Base-by-base conservation (phyloP, 1,140 invertebrate species). In the Antheraea pernyi region DNA sequence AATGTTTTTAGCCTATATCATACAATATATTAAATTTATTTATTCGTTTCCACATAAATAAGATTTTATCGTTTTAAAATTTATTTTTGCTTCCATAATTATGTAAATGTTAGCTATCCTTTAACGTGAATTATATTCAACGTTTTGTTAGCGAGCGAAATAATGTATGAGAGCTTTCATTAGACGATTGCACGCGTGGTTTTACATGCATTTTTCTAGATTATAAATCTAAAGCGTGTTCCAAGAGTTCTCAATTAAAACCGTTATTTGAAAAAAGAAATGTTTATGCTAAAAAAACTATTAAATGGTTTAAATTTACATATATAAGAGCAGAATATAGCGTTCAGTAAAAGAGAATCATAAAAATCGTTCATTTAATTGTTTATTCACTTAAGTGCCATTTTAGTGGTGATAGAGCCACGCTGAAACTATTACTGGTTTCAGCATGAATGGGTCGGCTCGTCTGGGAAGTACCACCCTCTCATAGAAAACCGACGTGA, bases 11-110 rank as follows among this genome's bases (percentile, higher is more conserved):
- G 16, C 9, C 9, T 22, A 10, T n/a, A 22, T 61, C 60, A 61
- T 30, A 61, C 4, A 61, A 61, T 13, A 61, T 30, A 60, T 60
- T 60, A 60, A 19, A 60, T 60, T 53, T 53, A 22, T 61, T 61
- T 30, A 61, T 2, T 30, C 22, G 19, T 36, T 36, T 30, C 60
- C 60, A 78, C 79, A 88, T 88, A 88, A 86, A 88, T 89, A 86
- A 82, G 72, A 79, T 81, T 88, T 89, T 88, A 88, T 84, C 84
- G 81, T 82, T 86, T 81, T 86, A 85, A 85, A 86, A 84, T 89
- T 89, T 89, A 89, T 86, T 82, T 86, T 88, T 84, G 76, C 60
- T 61, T 30, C 79, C 80, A 82, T 84, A 85, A 87, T 89, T 88
- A 88, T 89, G 84, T 82, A 83, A 88, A 88, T 86, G 79, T 61